These are phyloP conservation scores for Acromyrmex echinatior DNA, from an alignment of 1,140 invertebrate genomes.

Conservation along the genomic window DNA sequence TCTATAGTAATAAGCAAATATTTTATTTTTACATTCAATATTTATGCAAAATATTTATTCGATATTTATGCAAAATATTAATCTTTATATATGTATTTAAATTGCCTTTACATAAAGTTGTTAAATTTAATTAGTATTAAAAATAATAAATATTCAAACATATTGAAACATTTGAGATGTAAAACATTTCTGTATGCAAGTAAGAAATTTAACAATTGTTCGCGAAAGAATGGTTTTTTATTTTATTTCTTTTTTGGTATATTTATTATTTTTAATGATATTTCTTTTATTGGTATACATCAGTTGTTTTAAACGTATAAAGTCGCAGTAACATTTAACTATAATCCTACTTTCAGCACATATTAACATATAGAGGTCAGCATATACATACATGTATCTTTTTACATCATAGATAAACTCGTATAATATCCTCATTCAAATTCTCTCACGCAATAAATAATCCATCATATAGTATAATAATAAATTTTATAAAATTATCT, in stretches of 20 bases:
- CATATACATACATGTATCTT: background rate
- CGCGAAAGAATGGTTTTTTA: background rate
- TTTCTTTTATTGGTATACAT: background rate
- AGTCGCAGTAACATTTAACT: background rate
- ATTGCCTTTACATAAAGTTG: background rate
- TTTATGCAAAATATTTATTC: background rate
- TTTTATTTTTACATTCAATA: slow-evolving; percentile 9
- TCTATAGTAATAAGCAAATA: background rate
- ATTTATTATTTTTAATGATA: background rate
- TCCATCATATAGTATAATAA: background rate
- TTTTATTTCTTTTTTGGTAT: background rate
- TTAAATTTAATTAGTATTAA: slow-evolving; percentile 7
- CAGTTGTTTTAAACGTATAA: background rate
- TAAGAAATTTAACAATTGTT: background rate
- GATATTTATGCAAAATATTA: background rate
- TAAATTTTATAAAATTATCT: background rate
- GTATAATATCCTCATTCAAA: background rate
- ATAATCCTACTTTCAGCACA: background rate
- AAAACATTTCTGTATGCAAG: background rate
- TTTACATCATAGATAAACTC: background rate
- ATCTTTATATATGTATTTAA: background rate
- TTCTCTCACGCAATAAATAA: background rate
- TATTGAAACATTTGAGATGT: background rate
- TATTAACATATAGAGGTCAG: background rate
- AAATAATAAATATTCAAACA: slow-evolving; percentile 1